Conservation (phyloP, 1,140 invertebrate species). For the Neodiprion pinetum region DNA sequence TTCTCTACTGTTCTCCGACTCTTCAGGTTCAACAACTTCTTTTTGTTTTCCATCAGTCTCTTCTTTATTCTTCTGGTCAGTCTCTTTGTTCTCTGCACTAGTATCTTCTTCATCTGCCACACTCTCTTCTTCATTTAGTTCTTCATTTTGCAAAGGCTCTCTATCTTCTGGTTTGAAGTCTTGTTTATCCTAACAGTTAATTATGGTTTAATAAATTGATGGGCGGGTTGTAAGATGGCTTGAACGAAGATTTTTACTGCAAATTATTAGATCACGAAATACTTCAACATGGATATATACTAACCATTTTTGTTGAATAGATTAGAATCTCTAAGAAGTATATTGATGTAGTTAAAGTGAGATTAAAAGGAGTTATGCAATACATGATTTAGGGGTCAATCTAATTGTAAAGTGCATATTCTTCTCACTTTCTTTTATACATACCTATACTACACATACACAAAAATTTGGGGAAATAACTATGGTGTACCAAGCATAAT, state of each 20-base stretch:
- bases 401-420: no score
- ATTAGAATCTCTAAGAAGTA: no score
- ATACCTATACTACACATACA: no score
- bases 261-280: conserved; percentile 23
- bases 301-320: no score
- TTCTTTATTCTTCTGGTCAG: conserved; percentile 57
- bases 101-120: conserved; percentile 29
- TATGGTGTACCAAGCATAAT: conserved; percentile 43
- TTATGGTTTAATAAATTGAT: conserved; percentile 27
- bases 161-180: conserved; percentile 50
- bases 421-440: no score
- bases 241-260: conserved; percentile 27
- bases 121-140: conserved; percentile 39
- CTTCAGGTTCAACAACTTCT: conserved; percentile 48
- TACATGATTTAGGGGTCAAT: no score
- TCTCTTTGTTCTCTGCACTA: conserved; percentile 58
- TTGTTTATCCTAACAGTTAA: conserved; percentile 67
- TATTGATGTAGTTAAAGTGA: no score
- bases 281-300: background rate
- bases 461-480: no score
- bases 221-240: conserved; percentile 45
- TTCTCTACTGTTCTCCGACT: conserved; percentile 54
- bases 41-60: conserved; percentile 45
- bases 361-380: no score
- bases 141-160: conserved; percentile 38